A percentile compares a stretch with the other conserved stretches of the same genome.
Conservation (phyloP, 2,113 vertebrate genomes). For the Cnemophilus loriae region DNA sequence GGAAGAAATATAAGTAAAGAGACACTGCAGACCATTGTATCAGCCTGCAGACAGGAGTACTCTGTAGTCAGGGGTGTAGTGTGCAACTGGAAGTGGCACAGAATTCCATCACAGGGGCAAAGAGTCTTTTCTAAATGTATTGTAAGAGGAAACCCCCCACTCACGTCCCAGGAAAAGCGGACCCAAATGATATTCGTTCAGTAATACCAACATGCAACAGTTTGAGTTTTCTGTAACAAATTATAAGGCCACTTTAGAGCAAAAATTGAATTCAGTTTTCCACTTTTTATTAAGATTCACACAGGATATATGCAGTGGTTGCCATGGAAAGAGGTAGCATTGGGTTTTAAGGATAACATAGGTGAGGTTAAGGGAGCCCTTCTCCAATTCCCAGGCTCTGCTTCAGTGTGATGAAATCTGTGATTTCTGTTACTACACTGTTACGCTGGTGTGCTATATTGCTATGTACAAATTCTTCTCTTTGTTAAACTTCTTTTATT, state of each 20-base stretch:
- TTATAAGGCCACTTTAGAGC: not conserved
- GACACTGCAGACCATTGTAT: not conserved
- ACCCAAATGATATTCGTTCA: not conserved
- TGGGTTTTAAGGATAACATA: not conserved
- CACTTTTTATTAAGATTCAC: not conserved
- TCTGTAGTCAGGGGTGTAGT: too few species aligned
- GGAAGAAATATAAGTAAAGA: not conserved
- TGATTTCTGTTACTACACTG: not conserved
- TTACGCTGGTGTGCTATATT: not conserved
- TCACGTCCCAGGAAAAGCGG: too few species aligned
- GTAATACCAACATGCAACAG: not conserved
- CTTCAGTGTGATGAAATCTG: not conserved
- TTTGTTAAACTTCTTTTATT: not conserved
- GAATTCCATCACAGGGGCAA: too few species aligned
- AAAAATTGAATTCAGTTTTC: not conserved
- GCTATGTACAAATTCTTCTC: not conserved
- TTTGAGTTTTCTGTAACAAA: not conserved
- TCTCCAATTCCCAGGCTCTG: not conserved
- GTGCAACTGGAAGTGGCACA: too few species aligned
- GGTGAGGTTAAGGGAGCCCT: not conserved
- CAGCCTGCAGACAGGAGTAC: too few species aligned
- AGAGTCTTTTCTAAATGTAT: too few species aligned
- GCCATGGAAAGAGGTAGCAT: not conserved
- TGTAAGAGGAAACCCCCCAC: too few species aligned
- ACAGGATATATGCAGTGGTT: not conserved